phyloP scores from a whole-genome alignment of 2,888 invertebrate species.

The Lathronympha strigana region DNA sequence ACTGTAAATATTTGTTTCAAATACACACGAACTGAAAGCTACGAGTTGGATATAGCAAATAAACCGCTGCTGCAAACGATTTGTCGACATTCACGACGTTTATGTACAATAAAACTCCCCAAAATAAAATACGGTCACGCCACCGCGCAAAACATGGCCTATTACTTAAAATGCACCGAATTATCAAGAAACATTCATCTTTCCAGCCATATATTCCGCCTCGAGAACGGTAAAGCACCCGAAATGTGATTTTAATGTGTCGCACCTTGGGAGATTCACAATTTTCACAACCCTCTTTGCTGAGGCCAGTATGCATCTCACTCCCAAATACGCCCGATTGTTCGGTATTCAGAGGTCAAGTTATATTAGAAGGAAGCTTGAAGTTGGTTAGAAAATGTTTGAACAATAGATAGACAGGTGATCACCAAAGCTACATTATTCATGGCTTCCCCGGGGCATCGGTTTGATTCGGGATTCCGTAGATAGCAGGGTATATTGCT shows the following conservation, averaged over 20 bases:
- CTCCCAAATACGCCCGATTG: background rate
- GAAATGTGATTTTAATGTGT: slow-evolving; percentile 29
- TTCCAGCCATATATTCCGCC: slow-evolving; percentile 15
- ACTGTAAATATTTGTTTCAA: too few relatives aligned
- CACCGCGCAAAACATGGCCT: background rate
- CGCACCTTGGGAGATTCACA: background rate
- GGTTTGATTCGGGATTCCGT: slow-evolving; percentile 14
- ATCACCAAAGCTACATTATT: slow-evolving; percentile 23
- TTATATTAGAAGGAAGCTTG: background rate
- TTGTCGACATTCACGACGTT: background rate
- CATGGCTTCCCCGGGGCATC: slow-evolving; percentile 10
- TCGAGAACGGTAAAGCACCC: slow-evolving; percentile 9
- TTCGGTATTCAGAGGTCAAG: background rate
- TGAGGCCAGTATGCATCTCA: background rate
- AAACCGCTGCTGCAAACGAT: background rate
- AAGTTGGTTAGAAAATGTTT: background rate
- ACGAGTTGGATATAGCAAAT: background rate
- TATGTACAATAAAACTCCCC: background rate
- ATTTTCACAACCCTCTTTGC: background rate
- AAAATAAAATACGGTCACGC: slow-evolving; percentile 2
- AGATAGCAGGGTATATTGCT: slow-evolving; percentile 4
- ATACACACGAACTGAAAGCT: background rate
- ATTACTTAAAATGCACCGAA: slow-evolving; percentile 12
- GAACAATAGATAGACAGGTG: slow-evolving; percentile 11
- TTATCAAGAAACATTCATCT: slow-evolving; percentile 19